A percentile compares a stretch with the other conserved stretches of the same genome.
Evolutionary conservation across 1,140 invertebrate species (phyloP).

Genomic region (Stegodyphus dumicola): DNA sequence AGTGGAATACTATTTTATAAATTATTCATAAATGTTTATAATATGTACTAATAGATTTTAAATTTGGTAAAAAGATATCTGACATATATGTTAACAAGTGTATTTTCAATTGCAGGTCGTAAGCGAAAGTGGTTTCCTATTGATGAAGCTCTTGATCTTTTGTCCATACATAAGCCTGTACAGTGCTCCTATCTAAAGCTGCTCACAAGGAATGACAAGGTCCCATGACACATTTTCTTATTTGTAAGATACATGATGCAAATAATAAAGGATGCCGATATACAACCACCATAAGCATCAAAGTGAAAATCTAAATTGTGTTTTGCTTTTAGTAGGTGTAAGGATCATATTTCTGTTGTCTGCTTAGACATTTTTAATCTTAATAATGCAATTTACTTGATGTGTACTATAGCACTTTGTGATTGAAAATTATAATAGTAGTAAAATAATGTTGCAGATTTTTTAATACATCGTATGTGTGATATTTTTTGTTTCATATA

Average conservation of each 20-base stretch:
- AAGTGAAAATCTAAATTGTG: slow-evolving; percentile 16
- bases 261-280: slow-evolving; percentile 32
- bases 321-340: slow-evolving; percentile 14
- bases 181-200: slow-evolving; percentile 83
- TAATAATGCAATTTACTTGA: slow-evolving; percentile 11
- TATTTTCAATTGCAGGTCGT: slow-evolving; percentile 72
- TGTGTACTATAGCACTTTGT: slow-evolving; percentile 23
- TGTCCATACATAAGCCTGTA: slow-evolving; percentile 89
- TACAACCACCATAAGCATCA: slow-evolving; percentile 53
- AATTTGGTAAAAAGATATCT: too few relatives aligned
- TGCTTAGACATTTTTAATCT: slow-evolving; percentile 19
- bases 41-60: too few relatives aligned
- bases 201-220: slow-evolving; percentile 64
- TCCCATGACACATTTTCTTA: slow-evolving; percentile 48
- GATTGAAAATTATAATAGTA: slow-evolving; percentile 15
- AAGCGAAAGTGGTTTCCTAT: slow-evolving; percentile 92
- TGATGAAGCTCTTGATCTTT: slow-evolving; percentile 84
- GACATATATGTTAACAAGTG: too few relatives aligned
- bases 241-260: slow-evolving; percentile 13
- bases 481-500: slow-evolving; percentile 22
- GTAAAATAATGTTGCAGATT: slow-evolving; percentile 23
- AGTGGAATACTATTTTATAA: too few relatives aligned
- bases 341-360: neutral
- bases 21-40: too few relatives aligned
- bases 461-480: neutral